These are phyloP conservation scores for Andrena haemorrhoa DNA, from an alignment of 2,888 invertebrate genomes.

Conservation along the genomic window DNA sequence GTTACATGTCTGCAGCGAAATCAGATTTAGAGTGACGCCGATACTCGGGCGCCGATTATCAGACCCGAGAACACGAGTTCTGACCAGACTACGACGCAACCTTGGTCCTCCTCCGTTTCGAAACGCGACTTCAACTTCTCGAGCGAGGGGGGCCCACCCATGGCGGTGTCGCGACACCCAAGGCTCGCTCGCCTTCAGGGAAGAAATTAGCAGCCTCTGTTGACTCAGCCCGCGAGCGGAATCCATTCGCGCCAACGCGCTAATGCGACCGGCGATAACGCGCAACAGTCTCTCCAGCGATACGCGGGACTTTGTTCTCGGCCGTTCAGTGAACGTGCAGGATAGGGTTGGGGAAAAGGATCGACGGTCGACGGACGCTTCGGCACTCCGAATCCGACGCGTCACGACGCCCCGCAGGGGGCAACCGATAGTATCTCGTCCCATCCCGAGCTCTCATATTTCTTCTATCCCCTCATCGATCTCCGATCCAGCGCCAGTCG, in stretches of 20 bases:
- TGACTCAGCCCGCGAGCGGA: conserved; percentile 60
- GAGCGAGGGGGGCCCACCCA: conserved; percentile 42
- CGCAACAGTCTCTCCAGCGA: conserved; percentile 44
- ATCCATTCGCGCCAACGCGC: conserved; percentile 61
- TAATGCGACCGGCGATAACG: conserved; percentile 64
- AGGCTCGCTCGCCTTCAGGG: conserved; percentile 41
- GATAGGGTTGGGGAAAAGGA: background rate
- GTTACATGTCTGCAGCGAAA: background rate
- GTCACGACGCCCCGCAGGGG: conserved; percentile 53
- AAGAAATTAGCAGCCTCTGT: conserved; percentile 56
- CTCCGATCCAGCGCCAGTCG: conserved; percentile 5
- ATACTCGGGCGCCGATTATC: background rate
- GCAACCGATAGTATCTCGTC: conserved; percentile 50
- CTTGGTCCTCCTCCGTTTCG: background rate
- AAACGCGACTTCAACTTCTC: background rate
- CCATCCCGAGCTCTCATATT: background rate
- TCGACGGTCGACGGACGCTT: background rate
- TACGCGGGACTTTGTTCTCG: conserved; percentile 68
- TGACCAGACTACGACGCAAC: background rate
- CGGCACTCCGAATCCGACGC: conserved; percentile 40
- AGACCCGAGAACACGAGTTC: background rate
- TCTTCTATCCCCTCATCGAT: conserved; percentile 8
- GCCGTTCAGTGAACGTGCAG: conserved; percentile 35
- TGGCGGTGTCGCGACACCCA: conserved; percentile 11
- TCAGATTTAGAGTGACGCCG: background rate